Base-by-base conservation (phyloP, 2,888 invertebrate genomes). In the Brenthis hecate region DNA sequence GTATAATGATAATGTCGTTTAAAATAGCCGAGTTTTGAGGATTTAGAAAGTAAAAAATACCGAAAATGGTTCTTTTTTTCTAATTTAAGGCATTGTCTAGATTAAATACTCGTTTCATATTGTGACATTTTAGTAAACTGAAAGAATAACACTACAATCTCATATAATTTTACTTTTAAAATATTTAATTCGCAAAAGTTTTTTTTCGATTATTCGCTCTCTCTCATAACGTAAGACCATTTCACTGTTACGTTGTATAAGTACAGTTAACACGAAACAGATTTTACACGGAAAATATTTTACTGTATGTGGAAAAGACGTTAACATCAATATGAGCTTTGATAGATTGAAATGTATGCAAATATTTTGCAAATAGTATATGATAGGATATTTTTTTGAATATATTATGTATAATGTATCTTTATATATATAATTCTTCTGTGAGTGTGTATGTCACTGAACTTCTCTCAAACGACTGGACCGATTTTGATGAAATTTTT, bases 201-300 rank as follows among this genome's bases (percentile, higher is more conserved):
- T n/a, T n/a, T 56, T 5, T 56, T 16, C 2, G 13, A 2, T 36
- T 28, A 54, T n/a, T 23, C 55, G 50, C 64, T 50, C 16, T n/a
- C 50, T 11, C 56, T 8, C 19, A 19, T 48, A 3, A 50, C 43
- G 43, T 14, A n/a, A n/a, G 8, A 56, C 47, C 28, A 32, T 32
- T 36, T 36, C 36, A 11, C 13, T 32, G n/a, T 5, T 36, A 64
- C n/a, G 51, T 66, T 56, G 32, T 55, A 58, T 58, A 68, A 68
- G 57, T 62, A 48, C 56, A 62, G 67, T 47, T 48, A 70, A 64
- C 60, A 70, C 23, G 64, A 48, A 66, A 65, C 64, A 53, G 48
- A 62, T 62, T 65, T 65, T 70, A 54, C 43, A 23, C 47, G 43
- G 48, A 66, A 48, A 66, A 47, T 28, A 54, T 54, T 54, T 43